phyloP scores from a whole-genome alignment of 2,113 vertebrate species.

The Martes martes region DNA sequence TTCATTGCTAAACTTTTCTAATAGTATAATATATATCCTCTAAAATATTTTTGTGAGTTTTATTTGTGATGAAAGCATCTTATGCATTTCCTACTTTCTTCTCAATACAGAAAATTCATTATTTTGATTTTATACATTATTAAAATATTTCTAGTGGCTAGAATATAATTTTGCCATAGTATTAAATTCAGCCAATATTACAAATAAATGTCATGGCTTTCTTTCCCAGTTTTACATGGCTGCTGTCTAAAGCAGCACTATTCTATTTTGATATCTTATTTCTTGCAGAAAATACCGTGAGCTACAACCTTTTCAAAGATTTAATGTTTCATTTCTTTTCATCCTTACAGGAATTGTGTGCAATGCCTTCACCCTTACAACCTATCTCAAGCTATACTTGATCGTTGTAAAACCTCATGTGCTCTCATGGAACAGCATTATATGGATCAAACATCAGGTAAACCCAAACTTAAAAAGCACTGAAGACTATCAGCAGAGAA shows the following conservation, averaged over 20 bases:
- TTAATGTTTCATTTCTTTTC: constrained; percentile 39
- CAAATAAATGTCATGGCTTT: constrained; percentile 50
- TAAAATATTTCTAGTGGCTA: background rate
- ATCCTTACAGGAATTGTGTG: constrained; percentile 88
- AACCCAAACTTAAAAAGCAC: background rate
- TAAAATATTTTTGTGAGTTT: background rate
- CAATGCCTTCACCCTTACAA: constrained; percentile 89
- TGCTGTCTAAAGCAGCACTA: background rate
- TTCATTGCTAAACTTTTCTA: background rate
- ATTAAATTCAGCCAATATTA: constrained; percentile 52
- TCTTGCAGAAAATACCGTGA: background rate
- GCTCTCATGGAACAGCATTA: constrained; percentile 82
- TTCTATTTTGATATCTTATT: constrained; percentile 30
- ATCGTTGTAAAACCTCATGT: constrained; percentile 89
- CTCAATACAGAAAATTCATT: constrained; percentile 4
- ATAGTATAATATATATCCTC: background rate
- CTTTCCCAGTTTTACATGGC: constrained; percentile 61
- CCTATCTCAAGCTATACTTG: constrained; percentile 78
- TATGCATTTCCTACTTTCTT: constrained; percentile 27
- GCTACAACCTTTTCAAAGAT: background rate
- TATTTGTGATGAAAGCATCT: background rate
- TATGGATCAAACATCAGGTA: constrained; percentile 87
- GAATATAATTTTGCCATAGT: background rate
- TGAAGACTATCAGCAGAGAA: background rate
- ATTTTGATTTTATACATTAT: background rate